Evolutionary conservation across 2,113 vertebrate species (phyloP).

Genomic region (Thermophis baileyi): DNA sequence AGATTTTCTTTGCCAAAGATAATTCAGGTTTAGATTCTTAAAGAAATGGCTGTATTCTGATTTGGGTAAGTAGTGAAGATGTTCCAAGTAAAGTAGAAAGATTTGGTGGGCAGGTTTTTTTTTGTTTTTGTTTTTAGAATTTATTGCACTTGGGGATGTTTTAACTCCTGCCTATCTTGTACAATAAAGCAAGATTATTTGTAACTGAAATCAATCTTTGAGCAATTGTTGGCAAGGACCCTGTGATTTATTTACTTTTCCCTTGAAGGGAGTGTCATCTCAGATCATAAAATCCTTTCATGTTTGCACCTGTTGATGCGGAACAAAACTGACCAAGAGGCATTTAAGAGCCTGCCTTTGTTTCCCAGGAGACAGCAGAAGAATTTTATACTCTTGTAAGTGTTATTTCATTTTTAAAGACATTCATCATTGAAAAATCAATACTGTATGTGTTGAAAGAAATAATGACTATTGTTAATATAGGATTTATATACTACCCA

Average conservation of each 20-base stretch:
- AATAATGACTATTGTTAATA: background rate
- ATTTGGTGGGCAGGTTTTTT: background rate
- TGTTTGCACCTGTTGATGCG: constrained; percentile 36
- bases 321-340: background rate
- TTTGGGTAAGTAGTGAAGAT: constrained; percentile 20
- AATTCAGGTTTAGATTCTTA: background rate
- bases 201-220: constrained; percentile 69
- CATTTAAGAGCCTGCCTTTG: background rate
- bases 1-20: background rate
- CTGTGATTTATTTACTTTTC: constrained; percentile 67
- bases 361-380: background rate
- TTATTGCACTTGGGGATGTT: constrained; percentile 19
- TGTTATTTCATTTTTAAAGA: background rate
- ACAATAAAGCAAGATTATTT: constrained; percentile 47
- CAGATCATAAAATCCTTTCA: constrained; percentile 52
- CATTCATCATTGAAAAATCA: background rate
- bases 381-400: background rate
- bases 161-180: constrained; percentile 29
- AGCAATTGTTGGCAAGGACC: constrained; percentile 62
- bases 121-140: background rate
- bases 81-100: background rate
- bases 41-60: background rate
- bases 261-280: constrained; percentile 63
- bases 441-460: background rate
- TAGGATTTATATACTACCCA: background rate